Base-by-base conservation (phyloP, 2,888 invertebrate species). In the Keiferia lycopersicella region DNA sequence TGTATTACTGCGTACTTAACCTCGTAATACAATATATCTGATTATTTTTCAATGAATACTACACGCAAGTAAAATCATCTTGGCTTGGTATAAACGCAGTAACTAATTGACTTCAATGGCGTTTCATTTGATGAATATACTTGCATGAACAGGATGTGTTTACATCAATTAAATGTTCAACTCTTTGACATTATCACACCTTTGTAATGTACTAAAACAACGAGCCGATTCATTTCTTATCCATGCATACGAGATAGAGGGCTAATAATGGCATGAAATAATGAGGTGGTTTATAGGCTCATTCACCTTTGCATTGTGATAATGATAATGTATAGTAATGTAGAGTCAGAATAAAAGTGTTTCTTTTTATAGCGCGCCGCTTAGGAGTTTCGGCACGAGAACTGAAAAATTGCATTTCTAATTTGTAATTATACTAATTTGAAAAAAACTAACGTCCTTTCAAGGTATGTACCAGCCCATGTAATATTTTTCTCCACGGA, bases 51-150 rank as follows among this genome's bases (percentile, higher is more conserved):
- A 45, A 45, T 45, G 45, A n/a, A 45, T 45, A 16, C 45, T 45
- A 16, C 45, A 45, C 22, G 22, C 18, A 11, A 12, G 1, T 22
- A 22, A 4, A 53, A 20, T 26, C 26, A 53, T n/a, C n/a, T n/a
- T n/a, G n/a, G n/a, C 51, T 53, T 53, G 51, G 51, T 26, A 53
- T 53, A 22, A 53, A 26, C 51, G 20, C 26, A 22, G 51, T 53
- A 4, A 53, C 51, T 26, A 53, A 53, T 53, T 53, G 22, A 22
- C 22, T 12, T 26, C 26, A 53, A 53, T 53, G 51, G 22, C 51
- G 22, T 22, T 53, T 10, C 26, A 53, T 22, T 53, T 10, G 51
- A 53, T 22, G 22, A 53, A 53, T 53, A 22, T 8, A 7, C 14
- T 26, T 22, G 11, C 22, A 18, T 53, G 26, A 53, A 53, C 26